These are phyloP conservation scores for Aphelenchoides fujianensis DNA, from an alignment of 1,140 invertebrate species.

Conservation along the genomic window DNA sequence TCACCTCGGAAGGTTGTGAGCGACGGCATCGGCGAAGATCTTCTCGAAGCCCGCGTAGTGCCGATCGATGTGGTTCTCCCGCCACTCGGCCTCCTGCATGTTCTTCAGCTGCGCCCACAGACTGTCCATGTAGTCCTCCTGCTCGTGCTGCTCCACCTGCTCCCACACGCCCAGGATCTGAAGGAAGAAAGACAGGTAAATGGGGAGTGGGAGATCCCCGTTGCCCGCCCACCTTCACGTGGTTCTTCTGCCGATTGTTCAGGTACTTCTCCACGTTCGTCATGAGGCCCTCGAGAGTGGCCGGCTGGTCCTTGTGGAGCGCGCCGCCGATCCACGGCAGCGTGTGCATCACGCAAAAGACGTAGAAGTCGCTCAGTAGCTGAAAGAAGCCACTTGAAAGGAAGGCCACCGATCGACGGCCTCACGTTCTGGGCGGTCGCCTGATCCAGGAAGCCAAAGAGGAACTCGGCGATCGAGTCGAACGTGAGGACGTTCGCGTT, in stretches of 20 bases:
- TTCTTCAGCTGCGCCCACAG: conserved; percentile 92
- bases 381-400: conserved; percentile 49
- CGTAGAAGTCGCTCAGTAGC: conserved; percentile 88
- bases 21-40: conserved; percentile 86
- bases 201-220: conserved; percentile 11
- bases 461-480: conserved; percentile 81
- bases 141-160: conserved; percentile 83
- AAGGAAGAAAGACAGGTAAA: neutral
- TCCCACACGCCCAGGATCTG: conserved; percentile 79
- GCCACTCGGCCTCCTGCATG: conserved; percentile 87
- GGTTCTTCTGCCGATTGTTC: conserved; percentile 43
- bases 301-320: conserved; percentile 20
- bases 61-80: conserved; percentile 88
- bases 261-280: conserved; percentile 90
- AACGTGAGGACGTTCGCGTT: conserved; percentile 94
- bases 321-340: conserved; percentile 82
- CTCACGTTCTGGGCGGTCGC: conserved; percentile 82
- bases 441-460: conserved; percentile 88
- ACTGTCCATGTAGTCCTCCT: conserved; percentile 97
- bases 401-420: neutral
- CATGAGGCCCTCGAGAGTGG: conserved; percentile 76
- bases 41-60: conserved; percentile 93
- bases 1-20: conserved; percentile 81
- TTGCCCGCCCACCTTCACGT: conserved; percentile 47
- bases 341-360: conserved; percentile 85